phyloP scores from a whole-genome alignment of 2,888 invertebrate genomes.

The Horisme vitalbata region DNA sequence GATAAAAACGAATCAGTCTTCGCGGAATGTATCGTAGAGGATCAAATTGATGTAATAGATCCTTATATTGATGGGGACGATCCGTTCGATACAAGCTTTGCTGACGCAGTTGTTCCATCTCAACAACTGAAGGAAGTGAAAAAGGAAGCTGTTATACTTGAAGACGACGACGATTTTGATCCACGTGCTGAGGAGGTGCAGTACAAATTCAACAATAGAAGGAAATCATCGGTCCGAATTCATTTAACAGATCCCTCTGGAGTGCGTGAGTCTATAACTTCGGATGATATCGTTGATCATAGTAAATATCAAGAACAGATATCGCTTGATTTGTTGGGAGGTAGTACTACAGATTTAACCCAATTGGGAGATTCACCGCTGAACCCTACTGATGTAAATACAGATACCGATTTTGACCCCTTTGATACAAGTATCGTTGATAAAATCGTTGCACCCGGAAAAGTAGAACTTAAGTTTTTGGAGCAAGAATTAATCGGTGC shows the following conservation, averaged over 20 bases:
- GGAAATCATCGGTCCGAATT: slow-evolving; percentile 82
- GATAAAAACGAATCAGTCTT: slow-evolving; percentile 72
- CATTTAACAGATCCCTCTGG: slow-evolving; percentile 86
- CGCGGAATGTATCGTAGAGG: slow-evolving; percentile 73
- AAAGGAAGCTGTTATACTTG: slow-evolving; percentile 63
- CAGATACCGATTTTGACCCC: slow-evolving; percentile 87
- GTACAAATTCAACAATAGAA: slow-evolving; percentile 62
- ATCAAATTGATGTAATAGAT: slow-evolving; percentile 70
- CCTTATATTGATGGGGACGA: slow-evolving; percentile 85
- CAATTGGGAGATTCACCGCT: slow-evolving; percentile 87
- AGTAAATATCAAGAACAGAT: slow-evolving; percentile 60
- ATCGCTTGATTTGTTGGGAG: slow-evolving; percentile 87
- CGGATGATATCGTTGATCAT: slow-evolving; percentile 68
- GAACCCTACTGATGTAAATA: slow-evolving; percentile 82
- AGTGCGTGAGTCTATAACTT: slow-evolving; percentile 81
- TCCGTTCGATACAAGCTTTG: slow-evolving; percentile 94
- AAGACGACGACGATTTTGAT: slow-evolving; percentile 84
- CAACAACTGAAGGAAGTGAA: slow-evolving; percentile 64
- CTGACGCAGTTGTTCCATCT: slow-evolving; percentile 87
- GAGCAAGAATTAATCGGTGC: slow-evolving; percentile 89
- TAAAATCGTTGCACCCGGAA: slow-evolving; percentile 88
- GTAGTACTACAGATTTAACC: slow-evolving; percentile 89
- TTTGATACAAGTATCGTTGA: slow-evolving; percentile 93
- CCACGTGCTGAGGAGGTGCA: slow-evolving; percentile 85
- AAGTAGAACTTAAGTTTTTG: slow-evolving; percentile 89